Conservation (phyloP, 2,113 vertebrate species). For the Jaculus jaculus region DNA sequence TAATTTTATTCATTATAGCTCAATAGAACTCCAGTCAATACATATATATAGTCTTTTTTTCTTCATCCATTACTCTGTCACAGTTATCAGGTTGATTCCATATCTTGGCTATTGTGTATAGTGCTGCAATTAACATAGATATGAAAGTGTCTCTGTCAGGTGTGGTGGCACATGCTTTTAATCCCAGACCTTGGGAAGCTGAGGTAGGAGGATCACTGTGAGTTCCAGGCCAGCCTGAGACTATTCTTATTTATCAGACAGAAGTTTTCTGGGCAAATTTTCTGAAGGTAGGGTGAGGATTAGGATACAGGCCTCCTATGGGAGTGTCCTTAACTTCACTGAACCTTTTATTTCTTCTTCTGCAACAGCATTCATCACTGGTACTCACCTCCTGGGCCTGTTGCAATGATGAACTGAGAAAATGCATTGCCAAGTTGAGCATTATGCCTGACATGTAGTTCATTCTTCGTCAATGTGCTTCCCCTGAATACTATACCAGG, state of each 20-base stretch:
- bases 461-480: background rate
- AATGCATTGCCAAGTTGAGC: fast-evolving
- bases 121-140: too few species aligned
- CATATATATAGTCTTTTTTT: too few species aligned
- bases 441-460: fast-evolving
- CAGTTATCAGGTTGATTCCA: too few species aligned
- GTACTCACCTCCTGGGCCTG: background rate
- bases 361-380: background rate
- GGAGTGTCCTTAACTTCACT: background rate
- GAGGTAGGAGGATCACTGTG: too few species aligned
- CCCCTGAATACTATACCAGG: background rate
- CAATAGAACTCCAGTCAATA: too few species aligned
- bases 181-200: too few species aligned
- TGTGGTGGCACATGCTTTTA: too few species aligned
- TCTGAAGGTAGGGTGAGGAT: background rate
- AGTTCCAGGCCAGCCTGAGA: too few species aligned
- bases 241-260: background rate
- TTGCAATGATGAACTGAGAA: background rate
- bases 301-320: background rate
- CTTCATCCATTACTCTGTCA: too few species aligned
- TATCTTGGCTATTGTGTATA: too few species aligned
- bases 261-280: background rate
- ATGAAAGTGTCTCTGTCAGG: too few species aligned
- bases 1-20: too few species aligned
- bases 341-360: background rate